Evolutionary conservation across 2,888 invertebrate genomes (phyloP), one percentile per base, ranked within the genome.

Genomic region (Drosophila ezoana): DNA sequence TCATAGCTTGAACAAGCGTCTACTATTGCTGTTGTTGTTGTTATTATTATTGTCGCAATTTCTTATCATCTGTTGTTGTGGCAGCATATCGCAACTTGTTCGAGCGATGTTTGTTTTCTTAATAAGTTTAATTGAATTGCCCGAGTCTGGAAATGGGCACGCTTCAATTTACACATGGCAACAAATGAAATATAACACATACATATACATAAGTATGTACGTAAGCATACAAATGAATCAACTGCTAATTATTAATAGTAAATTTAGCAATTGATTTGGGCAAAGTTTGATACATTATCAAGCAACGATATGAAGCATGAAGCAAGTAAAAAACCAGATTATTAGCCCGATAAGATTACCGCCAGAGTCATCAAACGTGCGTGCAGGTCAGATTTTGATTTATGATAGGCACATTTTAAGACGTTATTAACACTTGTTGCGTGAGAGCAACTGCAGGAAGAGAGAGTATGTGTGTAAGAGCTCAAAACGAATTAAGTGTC

Each of bases 111-210:
- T 47, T 62, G 59, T 38, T 38, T 56, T 41, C 37, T 62, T 51
- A 61, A 76, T 69, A 69, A 59, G 35, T 74, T 64, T 70, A 65
- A 81, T 87, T 81, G 72, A 84, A 78, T 69, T 80, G 67, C 63
- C 54, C 63, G 67, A 51, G 61, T 62, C 51, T 61, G 37, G 23
- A 51, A 47, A 63, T 13, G 16, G 38, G 20, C 40, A 28, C 47
- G 35, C 20, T 45, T 76, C 64, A 62, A 68, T 63, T 49, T 63
- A 37, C 68, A 68, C 72, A 67, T 64, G 57, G 57, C 56, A 62
- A 62, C 72, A 59, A 76, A 53, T 47, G 40, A 23, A n/a, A 38
- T 35, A 16, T 37, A 45, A 13, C 37, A 35, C 6, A 38, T 47
- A 32, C 3, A 14, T 43, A 18, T 8, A 5, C 1, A 16, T 18